A percentile compares a stretch with the other conserved stretches of the same genome.
Conservation (phyloP, 2,113 vertebrate genomes). For the Dolichotis patagonum region DNA sequence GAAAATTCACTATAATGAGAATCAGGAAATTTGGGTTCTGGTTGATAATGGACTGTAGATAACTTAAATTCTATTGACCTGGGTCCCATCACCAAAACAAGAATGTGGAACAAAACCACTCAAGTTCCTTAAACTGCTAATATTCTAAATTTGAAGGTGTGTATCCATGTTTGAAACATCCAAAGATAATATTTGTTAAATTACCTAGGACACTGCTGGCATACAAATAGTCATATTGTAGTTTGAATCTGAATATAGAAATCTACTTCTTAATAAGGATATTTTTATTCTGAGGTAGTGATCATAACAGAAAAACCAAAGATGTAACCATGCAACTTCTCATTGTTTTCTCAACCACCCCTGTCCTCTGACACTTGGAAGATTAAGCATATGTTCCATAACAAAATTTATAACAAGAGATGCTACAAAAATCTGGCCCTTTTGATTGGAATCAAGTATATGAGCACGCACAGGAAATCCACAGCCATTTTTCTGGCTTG, state of each 20-base stretch:
- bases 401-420: slow-evolving; percentile 17
- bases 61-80: not conserved
- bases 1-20: not conserved
- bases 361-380: not conserved
- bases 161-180: not conserved
- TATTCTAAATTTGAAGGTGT: slow-evolving; percentile 9
- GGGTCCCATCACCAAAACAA: not conserved
- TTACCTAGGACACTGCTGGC: not conserved
- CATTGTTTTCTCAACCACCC: not conserved
- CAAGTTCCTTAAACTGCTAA: not conserved
- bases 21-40: not conserved
- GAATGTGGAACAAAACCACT: not conserved
- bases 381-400: slow-evolving; percentile 15
- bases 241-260: not conserved
- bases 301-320: not conserved
- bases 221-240: not conserved
- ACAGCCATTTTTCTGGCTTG: slow-evolving; percentile 14
- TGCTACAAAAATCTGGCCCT: not conserved
- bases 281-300: slow-evolving; percentile 14
- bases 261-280: not conserved
- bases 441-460: slow-evolving; percentile 2
- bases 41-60: not conserved
- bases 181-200: not conserved
- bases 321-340: not conserved
- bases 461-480: not conserved